Conservation (phyloP, 1,140 invertebrate species). For the Bombus sibiricus region DNA sequence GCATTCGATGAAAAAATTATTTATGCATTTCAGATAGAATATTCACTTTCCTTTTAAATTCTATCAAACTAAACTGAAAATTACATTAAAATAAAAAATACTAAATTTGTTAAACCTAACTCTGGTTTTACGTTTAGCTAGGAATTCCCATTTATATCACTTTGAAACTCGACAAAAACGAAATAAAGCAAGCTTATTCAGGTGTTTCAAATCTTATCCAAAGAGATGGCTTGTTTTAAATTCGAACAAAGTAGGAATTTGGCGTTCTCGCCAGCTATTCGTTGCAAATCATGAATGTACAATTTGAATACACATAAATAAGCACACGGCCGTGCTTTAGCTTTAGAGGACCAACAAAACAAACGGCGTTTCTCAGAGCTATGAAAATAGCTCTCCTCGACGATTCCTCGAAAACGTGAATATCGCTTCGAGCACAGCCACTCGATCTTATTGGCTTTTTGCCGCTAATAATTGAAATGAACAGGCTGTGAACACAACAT, state of each 20-base stretch:
- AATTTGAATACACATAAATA: background rate
- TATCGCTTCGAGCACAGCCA: conserved; percentile 10
- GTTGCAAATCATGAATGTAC: background rate
- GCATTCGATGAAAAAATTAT: background rate
- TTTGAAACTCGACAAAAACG: background rate
- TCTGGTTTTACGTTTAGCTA: background rate
- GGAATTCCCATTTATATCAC: too few relatives aligned
- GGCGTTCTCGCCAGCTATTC: background rate
- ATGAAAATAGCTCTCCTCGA: conserved; percentile 38
- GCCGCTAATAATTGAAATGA: conserved; percentile 24
- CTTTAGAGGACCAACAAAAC: conserved; percentile 6
- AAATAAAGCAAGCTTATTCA: background rate
- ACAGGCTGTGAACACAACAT: background rate
- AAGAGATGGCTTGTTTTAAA: background rate
- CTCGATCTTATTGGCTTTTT: conserved; percentile 18
- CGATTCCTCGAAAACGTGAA: conserved; percentile 20
- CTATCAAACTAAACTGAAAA: background rate
- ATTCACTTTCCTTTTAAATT: background rate
- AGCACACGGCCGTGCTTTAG: background rate
- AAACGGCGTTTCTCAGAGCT: conserved; percentile 2
- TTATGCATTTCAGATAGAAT: background rate
- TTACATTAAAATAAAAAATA: background rate
- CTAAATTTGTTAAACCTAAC: background rate
- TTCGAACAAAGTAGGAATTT: background rate
- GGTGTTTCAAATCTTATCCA: background rate